Percentiles rank a stretch among this genome's conserved stretches.
Evolutionary conservation across 2,797 vertebrate species (phyloP).

Genomic region (Trachurus trachurus): DNA sequence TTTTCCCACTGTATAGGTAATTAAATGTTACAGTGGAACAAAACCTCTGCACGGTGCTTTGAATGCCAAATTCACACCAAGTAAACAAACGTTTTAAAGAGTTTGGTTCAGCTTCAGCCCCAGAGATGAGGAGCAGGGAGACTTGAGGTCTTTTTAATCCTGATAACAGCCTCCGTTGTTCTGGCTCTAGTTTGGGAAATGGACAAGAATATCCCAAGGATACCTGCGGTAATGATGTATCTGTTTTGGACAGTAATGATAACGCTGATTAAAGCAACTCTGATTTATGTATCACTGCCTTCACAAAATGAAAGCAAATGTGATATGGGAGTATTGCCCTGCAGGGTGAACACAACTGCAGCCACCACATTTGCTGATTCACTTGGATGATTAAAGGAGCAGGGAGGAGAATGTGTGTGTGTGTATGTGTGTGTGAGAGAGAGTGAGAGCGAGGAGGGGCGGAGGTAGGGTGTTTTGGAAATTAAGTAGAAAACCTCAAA

Average conservation of each 20-base stretch:
- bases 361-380: constrained; percentile 20
- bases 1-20: neutral
- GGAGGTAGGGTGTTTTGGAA: neutral
- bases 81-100: constrained; percentile 30
- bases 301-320: constrained; percentile 22
- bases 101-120: neutral
- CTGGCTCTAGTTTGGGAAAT: neutral
- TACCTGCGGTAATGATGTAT: constrained; percentile 33
- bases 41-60: neutral
- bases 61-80: neutral
- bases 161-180: constrained; percentile 19
- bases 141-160: constrained; percentile 10
- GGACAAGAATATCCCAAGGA: constrained; percentile 29
- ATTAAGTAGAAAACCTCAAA: neutral
- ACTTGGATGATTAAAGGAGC: constrained; percentile 23
- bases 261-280: constrained; percentile 28
- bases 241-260: constrained; percentile 30
- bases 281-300: constrained; percentile 20
- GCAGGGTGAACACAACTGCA: constrained; percentile 8
- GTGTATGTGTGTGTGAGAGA: neutral
- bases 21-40: neutral
- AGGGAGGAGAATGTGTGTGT: neutral
- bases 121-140: neutral
- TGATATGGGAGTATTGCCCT: constrained; percentile 16
- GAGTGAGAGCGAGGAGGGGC: no score